These are phyloP conservation scores for Atethmia centrago DNA, from an alignment of 2,888 invertebrate species.

Conservation along the genomic window DNA sequence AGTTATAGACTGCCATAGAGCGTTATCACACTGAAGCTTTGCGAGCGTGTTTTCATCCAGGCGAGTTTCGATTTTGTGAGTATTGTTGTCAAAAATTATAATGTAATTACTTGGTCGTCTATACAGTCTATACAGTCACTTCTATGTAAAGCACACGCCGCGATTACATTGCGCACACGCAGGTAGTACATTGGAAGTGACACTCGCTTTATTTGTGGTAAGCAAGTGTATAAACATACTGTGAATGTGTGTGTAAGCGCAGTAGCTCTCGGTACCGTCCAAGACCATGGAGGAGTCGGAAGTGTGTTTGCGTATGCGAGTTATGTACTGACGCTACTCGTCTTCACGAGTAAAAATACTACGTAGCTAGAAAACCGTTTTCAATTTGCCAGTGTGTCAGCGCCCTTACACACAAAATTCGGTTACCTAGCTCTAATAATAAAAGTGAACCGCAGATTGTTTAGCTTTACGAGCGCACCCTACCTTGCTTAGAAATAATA, in stretches of 20 bases:
- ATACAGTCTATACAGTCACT: not conserved
- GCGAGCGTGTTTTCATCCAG: not conserved
- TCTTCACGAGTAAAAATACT: no score
- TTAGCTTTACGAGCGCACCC: slow-evolving; percentile 42
- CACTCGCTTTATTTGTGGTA: no score
- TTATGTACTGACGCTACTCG: no score
- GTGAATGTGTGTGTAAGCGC: no score
- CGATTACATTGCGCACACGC: not conserved
- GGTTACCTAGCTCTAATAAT: slow-evolving; percentile 22
- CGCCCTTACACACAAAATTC: slow-evolving; percentile 30
- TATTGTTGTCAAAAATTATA: no score
- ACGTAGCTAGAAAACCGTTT: not conserved
- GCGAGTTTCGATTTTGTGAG: no score
- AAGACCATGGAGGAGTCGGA: no score
- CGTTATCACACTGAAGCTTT: not conserved
- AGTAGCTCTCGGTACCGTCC: no score
- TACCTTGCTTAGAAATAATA: slow-evolving; percentile 64
- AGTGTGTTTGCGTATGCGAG: no score
- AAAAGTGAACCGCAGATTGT: slow-evolving; percentile 51
- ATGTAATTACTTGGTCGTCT: no score
- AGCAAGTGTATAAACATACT: no score
- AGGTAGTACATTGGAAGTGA: not conserved
- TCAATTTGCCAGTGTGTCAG: not conserved
- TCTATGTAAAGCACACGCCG: not conserved
- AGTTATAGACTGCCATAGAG: not conserved